Evolutionary conservation across 2,113 vertebrate genomes (phyloP).

Genomic region (Lanius ludovicianus): DNA sequence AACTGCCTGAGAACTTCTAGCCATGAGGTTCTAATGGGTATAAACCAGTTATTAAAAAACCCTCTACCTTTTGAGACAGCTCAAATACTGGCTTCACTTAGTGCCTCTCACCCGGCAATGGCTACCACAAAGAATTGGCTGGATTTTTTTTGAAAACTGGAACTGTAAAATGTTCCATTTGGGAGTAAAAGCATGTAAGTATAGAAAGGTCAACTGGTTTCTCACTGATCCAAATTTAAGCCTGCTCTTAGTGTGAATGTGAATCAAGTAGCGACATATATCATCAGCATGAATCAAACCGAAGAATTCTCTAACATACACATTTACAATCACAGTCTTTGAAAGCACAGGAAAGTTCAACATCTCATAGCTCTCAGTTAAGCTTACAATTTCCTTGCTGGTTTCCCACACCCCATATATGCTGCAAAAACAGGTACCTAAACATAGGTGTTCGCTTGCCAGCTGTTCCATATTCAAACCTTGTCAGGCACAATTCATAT

Average conservation of each 20-base stretch:
- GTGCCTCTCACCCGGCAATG: background rate
- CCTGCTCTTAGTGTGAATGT: background rate
- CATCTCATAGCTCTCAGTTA: background rate
- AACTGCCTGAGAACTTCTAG: background rate
- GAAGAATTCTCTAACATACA: background rate
- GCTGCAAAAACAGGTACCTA: background rate
- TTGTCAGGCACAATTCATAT: background rate
- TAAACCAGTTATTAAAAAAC: background rate
- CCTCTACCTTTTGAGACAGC: background rate
- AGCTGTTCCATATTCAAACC: background rate
- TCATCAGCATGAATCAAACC: background rate
- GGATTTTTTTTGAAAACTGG: background rate
- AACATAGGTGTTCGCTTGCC: rapidly evolving
- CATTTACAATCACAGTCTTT: background rate
- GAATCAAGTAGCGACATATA: background rate
- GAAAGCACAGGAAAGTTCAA: background rate
- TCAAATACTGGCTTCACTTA: background rate
- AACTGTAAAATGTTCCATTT: background rate
- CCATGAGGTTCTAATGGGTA: background rate
- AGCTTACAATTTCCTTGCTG: background rate
- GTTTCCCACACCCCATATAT: background rate
- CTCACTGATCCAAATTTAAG: background rate
- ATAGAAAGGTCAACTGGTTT: background rate
- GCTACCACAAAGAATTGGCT: background rate
- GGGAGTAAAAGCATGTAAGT: rapidly evolving